Base-by-base conservation (phyloP, 2,888 invertebrate genomes). In the Molorchus minor region DNA sequence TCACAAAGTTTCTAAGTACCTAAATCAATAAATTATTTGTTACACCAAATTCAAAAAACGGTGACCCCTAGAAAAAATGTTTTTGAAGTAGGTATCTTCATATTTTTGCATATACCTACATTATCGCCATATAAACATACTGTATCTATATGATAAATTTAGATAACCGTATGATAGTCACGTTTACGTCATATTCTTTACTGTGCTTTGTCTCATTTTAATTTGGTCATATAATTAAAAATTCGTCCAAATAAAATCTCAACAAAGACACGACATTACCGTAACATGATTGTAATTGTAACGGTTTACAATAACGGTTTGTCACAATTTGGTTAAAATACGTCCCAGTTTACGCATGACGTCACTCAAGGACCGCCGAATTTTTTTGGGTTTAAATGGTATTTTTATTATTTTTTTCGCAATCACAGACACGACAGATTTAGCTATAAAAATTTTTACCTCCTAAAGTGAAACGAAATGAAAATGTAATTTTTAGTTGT, bases 141-240 rank as follows among this genome's bases (percentile, higher is more conserved):
- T n/a, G n/a, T n/a, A n/a, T n/a, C n/a, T n/a, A n/a, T n/a, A n/a
- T n/a, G n/a, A n/a, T n/a, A n/a, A n/a, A n/a, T n/a, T n/a, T n/a
- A n/a, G n/a, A n/a, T n/a, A n/a, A n/a, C n/a, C n/a, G n/a, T n/a
- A n/a, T n/a, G n/a, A n/a, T n/a, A n/a, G n/a, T n/a, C n/a, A n/a
- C n/a, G n/a, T n/a, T n/a, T n/a, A n/a, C n/a, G n/a, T n/a, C n/a
- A n/a, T n/a, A n/a, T n/a, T n/a, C n/a, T n/a, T n/a, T n/a, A n/a
- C n/a, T n/a, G n/a, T n/a, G n/a, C n/a, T n/a, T n/a, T n/a, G n/a
- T n/a, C n/a, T n/a, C n/a, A n/a, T n/a, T n/a, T n/a, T n/a, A n/a
- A n/a, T n/a, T n/a, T n/a, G n/a, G n/a, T n/a, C n/a, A n/a, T 33
- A n/a, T 33, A 33, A 33, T 33, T 33, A 33, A 33, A 33, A 33